Evolutionary conservation across 1,140 invertebrate genomes (phyloP).

Genomic region (Papilio aristodemus): DNA sequence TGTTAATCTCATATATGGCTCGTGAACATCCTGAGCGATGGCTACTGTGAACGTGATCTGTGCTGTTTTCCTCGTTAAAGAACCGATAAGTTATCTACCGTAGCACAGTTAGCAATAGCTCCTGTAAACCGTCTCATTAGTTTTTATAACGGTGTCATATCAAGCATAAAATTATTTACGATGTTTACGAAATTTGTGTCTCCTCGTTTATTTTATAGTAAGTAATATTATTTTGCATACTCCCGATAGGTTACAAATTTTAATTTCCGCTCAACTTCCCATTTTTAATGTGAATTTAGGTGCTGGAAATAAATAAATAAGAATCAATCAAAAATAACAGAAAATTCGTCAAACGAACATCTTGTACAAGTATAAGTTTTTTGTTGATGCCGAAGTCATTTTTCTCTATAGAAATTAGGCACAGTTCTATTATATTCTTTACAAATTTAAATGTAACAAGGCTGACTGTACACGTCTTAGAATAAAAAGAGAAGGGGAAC

Average conservation of each 20-base stretch:
- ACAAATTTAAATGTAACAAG: conserved; percentile 33
- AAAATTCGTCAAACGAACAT: conserved; percentile 15
- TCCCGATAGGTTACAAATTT: conserved; percentile 35
- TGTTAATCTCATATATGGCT: too few species aligned
- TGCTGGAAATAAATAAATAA: background rate
- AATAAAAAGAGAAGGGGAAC: conserved; percentile 42
- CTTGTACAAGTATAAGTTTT: conserved; percentile 21
- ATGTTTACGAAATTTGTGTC: too few species aligned
- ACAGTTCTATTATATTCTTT: conserved; percentile 18
- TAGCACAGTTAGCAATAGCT: background rate
- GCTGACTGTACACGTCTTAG: conserved; percentile 31
- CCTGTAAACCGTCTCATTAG: too few species aligned
- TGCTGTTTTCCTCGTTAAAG: too few species aligned
- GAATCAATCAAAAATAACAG: background rate
- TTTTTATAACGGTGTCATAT: too few species aligned
- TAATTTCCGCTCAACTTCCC: too few species aligned
- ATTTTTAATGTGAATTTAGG: background rate
- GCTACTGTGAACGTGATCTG: background rate
- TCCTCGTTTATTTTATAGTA: too few species aligned
- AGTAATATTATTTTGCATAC: background rate
- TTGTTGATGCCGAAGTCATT: conserved; percentile 24
- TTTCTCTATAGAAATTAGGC: conserved; percentile 32
- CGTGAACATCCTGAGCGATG: too few species aligned
- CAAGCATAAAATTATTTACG: too few species aligned
- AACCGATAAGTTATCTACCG: background rate